Percentiles rank a stretch among this genome's conserved stretches.
phyloP scores from a whole-genome alignment of 2,888 invertebrate species.

The Ophion costatus region DNA sequence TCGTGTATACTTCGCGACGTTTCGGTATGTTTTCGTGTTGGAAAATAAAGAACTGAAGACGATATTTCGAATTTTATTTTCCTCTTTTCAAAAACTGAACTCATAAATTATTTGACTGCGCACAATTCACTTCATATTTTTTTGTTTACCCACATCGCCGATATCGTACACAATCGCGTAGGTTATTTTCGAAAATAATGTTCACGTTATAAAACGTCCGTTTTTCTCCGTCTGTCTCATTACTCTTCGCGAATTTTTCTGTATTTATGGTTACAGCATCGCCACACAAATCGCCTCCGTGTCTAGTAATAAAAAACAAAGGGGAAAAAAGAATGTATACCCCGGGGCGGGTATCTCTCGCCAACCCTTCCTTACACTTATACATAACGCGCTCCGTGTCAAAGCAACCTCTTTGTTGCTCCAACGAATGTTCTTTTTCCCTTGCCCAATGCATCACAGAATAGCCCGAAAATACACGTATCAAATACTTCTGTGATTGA shows the following conservation, averaged over 20 bases:
- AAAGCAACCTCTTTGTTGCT: background rate
- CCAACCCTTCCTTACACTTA: constrained; percentile 28
- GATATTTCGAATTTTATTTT: background rate
- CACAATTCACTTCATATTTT: background rate
- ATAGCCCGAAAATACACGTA: too few relatives aligned
- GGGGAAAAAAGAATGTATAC: constrained; percentile 65
- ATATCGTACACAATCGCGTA: constrained; percentile 4
- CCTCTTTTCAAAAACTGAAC: background rate
- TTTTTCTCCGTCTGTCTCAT: constrained; percentile 14
- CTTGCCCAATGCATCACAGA: too few relatives aligned
- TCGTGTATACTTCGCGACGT: background rate
- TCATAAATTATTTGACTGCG: background rate
- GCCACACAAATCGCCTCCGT: constrained; percentile 42
- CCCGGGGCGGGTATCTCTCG: constrained; percentile 42
- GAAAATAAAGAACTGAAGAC: background rate
- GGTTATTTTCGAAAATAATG: background rate
- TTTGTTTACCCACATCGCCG: background rate
- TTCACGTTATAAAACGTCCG: constrained; percentile 5
- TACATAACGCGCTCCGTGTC: background rate
- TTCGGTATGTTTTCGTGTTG: background rate
- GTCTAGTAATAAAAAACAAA: constrained; percentile 36
- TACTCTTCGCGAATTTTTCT: constrained; percentile 24
- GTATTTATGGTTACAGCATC: constrained; percentile 53
- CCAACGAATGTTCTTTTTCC: background rate
- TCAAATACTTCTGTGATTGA: background rate